A percentile compares a stretch with the other conserved stretches of the same genome.
phyloP scores from a whole-genome alignment of 2,888 invertebrate genomes.

The Agriopis aurantiaria region DNA sequence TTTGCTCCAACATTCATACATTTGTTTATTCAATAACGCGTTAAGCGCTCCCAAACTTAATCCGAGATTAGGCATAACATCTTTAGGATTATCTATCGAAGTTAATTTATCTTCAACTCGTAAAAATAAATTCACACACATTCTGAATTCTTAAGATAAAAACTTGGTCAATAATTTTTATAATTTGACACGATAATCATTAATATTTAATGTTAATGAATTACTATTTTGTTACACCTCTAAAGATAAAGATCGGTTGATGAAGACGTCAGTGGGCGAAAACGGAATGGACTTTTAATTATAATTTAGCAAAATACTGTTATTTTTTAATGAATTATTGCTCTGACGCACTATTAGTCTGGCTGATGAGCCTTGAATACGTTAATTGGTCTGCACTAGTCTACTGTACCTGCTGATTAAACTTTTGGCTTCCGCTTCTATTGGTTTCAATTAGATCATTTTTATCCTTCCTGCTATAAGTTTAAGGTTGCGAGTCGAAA shows the following conservation, averaged over 20 bases:
- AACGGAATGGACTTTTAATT: slow-evolving; percentile 39
- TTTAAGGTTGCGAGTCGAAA: no score
- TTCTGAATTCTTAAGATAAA: slow-evolving; percentile 43
- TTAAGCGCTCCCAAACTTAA: slow-evolving; percentile 60
- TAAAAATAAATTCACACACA: slow-evolving; percentile 54
- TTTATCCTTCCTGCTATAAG: slow-evolving; percentile 3
- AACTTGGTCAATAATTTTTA: slow-evolving; percentile 45
- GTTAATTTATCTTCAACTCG: slow-evolving; percentile 61
- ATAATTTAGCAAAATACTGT: slow-evolving; percentile 45
- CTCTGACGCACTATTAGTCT: slow-evolving; percentile 26
- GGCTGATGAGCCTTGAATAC: slow-evolving; percentile 21
- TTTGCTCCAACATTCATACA: slow-evolving; percentile 72
- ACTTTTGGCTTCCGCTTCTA: slow-evolving; percentile 8
- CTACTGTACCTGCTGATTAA: not conserved
- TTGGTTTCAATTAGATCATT: slow-evolving; percentile 1
- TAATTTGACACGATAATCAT: slow-evolving; percentile 46
- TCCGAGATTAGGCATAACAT: slow-evolving; percentile 41
- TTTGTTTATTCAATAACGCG: slow-evolving; percentile 75
- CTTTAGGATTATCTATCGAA: slow-evolving; percentile 54
- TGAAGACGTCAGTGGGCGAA: slow-evolving; percentile 49
- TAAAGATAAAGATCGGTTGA: slow-evolving; percentile 45
- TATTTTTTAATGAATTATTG: slow-evolving; percentile 37
- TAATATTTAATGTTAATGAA: slow-evolving; percentile 50
- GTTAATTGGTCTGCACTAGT: slow-evolving; percentile 18
- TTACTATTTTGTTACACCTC: slow-evolving; percentile 50